phyloP scores from a whole-genome alignment of 2,888 invertebrate species.

The Drosophila affinis region DNA sequence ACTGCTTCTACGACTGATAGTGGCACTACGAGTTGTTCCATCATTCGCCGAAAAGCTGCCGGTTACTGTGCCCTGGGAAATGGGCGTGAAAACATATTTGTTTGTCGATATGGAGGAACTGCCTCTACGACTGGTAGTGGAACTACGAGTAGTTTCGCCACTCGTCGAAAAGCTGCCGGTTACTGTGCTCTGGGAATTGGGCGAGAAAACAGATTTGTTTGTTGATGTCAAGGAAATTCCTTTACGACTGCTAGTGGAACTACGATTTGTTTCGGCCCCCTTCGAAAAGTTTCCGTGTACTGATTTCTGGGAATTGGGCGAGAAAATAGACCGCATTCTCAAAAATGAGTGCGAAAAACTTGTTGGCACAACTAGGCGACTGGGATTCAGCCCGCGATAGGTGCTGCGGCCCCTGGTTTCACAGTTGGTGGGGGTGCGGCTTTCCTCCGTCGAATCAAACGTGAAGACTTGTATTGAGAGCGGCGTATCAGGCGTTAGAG shows the following conservation, averaged over 20 bases:
- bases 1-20: no score
- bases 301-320: slow-evolving; percentile 42
- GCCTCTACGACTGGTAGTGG: no score
- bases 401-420: neutral
- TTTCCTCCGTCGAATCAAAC: slow-evolving; percentile 47
- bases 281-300: neutral
- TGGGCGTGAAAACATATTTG: slow-evolving; percentile 26
- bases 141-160: no score
- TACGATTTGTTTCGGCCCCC: no score
- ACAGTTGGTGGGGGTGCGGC: slow-evolving; percentile 13
- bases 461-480: slow-evolving; percentile 56
- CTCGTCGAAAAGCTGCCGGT: no score
- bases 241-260: no score
- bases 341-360: slow-evolving; percentile 53
- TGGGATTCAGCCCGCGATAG: slow-evolving; percentile 6
- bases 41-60: neutral
- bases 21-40: no score
- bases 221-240: no score
- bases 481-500: slow-evolving; percentile 68
- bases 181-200: no score
- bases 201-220: no score
- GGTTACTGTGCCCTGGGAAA: slow-evolving; percentile 29
- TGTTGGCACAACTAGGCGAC: slow-evolving; percentile 17
- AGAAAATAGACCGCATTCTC: slow-evolving; percentile 56
- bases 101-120: no score